Base-by-base conservation (phyloP, 2,888 invertebrate species). In the Cordylochernes scorpioides region DNA sequence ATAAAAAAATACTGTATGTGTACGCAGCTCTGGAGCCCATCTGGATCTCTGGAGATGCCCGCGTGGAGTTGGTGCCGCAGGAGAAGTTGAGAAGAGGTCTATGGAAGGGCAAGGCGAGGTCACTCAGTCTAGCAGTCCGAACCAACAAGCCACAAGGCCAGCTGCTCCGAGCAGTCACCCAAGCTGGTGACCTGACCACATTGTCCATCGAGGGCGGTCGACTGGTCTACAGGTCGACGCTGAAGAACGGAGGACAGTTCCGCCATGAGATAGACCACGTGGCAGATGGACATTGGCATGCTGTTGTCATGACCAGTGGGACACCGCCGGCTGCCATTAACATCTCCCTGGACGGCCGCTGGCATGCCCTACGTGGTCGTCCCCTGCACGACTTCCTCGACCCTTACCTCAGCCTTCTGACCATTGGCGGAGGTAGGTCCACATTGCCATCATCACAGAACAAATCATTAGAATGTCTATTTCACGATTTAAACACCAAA, bases 201-300 rank as follows among this genome's bases (percentile, higher is more conserved):
- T n/a, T n/a, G n/a, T n/a, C n/a, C n/a, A n/a, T n/a, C n/a, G n/a
- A n/a, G n/a, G n/a, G n/a, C n/a, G n/a, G n/a, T n/a, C n/a, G n/a
- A n/a, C n/a, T n/a, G n/a, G n/a, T n/a, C n/a, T 84, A 82, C 47
- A 67, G 66, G 17, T 80, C 82, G 3, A 67, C 70, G 47, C 64
- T 75, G 43, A 70, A 71, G 30, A 46, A 49, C n/a, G 45, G 48
- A n/a, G 31, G 63, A 5, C 55, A 70, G 0, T 71, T 82, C 1
- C 78, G 78, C 46, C 77, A 71, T 2, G 66, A 70, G 35, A 50
- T 60, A 2, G 43, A 45, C 3, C n/a, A n/a, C n/a, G 45, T 82
- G 2, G 62, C 68, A 8, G 78, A 86, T 55, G 82, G 84, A 4
- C 61, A 61, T 29, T 86, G 84, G 86, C 84, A 86, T 49, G 78